phyloP scores from a whole-genome alignment of 1,140 invertebrate species.

The Parasteatoda tepidariorum region DNA sequence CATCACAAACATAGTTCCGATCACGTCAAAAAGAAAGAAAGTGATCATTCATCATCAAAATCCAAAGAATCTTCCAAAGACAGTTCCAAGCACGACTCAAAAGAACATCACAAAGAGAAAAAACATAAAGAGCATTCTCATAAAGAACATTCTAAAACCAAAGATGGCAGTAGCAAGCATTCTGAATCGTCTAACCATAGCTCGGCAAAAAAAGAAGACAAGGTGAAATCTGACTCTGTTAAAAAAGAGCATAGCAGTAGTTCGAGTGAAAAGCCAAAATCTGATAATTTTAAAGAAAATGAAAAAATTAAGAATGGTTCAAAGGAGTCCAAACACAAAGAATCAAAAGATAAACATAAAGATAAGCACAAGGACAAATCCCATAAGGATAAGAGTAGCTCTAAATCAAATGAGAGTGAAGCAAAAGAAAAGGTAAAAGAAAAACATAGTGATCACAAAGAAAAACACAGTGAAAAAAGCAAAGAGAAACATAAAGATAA shows the following conservation, averaged over 20 bases:
- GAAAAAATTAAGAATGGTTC: constrained; percentile 40
- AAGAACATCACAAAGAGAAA: constrained; percentile 40
- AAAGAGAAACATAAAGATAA: constrained; percentile 65
- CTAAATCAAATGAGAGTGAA: constrained; percentile 56
- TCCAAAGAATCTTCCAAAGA: constrained; percentile 21
- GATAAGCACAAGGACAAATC: constrained; percentile 31
- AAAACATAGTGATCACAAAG: constrained; percentile 53
- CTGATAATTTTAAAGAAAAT: constrained; percentile 56
- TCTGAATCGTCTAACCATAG: constrained; percentile 11
- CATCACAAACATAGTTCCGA: constrained; percentile 49
- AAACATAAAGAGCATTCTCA: constrained; percentile 20
- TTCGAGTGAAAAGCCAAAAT: constrained; percentile 31
- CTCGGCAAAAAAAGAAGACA: constrained; percentile 26
- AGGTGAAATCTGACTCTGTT: constrained; percentile 4
- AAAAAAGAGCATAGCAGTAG: constrained; percentile 19
- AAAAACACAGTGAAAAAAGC: constrained; percentile 64
- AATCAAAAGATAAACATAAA: constrained; percentile 40
- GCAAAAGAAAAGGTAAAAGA: constrained; percentile 50
- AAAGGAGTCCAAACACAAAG: constrained; percentile 40
- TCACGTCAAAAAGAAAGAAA: constrained; percentile 53
- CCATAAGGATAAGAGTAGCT: constrained; percentile 48
- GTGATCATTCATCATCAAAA: constrained; percentile 19
- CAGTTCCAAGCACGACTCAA: neutral
- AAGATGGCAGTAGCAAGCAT: constrained; percentile 5
- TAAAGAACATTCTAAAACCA: constrained; percentile 12